Base-by-base conservation (phyloP, 2,888 invertebrate species). In the Reticulitermes lucifugus region DNA sequence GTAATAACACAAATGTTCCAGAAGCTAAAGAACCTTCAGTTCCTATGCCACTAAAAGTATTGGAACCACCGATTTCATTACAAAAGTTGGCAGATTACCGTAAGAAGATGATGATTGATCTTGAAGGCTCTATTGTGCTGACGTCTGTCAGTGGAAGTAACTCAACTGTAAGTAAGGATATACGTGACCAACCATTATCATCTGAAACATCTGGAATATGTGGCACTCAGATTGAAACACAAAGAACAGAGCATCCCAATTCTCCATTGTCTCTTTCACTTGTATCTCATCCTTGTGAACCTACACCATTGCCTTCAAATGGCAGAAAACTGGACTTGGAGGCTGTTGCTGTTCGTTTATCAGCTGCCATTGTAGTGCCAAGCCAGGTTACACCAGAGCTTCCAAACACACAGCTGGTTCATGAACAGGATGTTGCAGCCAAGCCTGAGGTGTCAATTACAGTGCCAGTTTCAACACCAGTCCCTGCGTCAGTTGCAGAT, bases 41-140 rank as follows among this genome's bases (percentile, higher is more conserved):
- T 25, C 0, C 65, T 65, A 14, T 70, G 12, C n/a, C 65, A 2
- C 46, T 81, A 9, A 81, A 81, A 43, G 81, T 81, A n/a, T 29
- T 81, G 5, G 81, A 81, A 43, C 81, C 65, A 81, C 81, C 81
- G 12, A 81, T 46, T 18, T 70, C 55, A 35, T 35, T 65, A 22
- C 65, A n/a, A 18, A 81, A 70, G 35, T n/a, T 59, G 22, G 70
- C 81, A 43, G 81, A 81, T 3, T 81, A 81, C 41, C 81, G 65
- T 12, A 81, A 81, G 46, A 81, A 81, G 43, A 81, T 81, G 81
- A 81, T 81, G 81, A 81, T 81, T n/a, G 81, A 70, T 46, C n/a
- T 29, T 14, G 81, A 81, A 43, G 81, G 81, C 6, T 81, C 81
- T 6, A 43, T 81, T 60, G 60, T 80, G 25, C 25, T 80, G 12